phyloP scores from a whole-genome alignment of 2,113 vertebrate species.

The Leptobrachium ailaonicum region DNA sequence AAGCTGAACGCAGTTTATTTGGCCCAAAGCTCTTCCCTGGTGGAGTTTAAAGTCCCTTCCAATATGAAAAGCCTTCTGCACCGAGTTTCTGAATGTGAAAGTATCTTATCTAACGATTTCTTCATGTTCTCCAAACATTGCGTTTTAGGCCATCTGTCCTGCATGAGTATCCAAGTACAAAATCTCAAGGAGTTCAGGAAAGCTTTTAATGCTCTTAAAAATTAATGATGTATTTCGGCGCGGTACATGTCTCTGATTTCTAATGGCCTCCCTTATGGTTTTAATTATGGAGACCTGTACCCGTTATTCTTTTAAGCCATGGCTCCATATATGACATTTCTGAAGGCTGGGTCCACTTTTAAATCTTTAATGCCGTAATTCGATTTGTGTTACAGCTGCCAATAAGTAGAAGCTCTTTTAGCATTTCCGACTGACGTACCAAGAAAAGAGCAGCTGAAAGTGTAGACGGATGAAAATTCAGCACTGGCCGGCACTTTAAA shows the following conservation, averaged over 20 bases:
- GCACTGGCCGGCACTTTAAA: background rate
- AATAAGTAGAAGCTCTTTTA: conserved; percentile 1
- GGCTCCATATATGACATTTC: conserved; percentile 4
- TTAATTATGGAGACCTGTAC: conserved; percentile 27
- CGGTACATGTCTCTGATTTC: conserved; percentile 11
- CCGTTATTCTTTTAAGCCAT: conserved; percentile 6
- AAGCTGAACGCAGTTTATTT: too few species aligned
- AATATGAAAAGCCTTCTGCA: too few species aligned
- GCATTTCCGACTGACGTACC: background rate
- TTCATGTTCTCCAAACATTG: background rate
- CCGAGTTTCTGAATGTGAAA: too few species aligned
- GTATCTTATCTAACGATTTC: background rate
- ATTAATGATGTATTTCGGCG: conserved; percentile 22
- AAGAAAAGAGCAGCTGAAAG: background rate
- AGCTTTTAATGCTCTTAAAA: conserved; percentile 30
- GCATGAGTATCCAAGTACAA: conserved; percentile 12
- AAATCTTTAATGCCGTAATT: conserved; percentile 33
- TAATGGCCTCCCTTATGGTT: conserved; percentile 26
- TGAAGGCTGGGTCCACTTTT: background rate
- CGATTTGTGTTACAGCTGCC: background rate
- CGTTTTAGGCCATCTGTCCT: conserved; percentile 28
- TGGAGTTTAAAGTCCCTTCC: too few species aligned
- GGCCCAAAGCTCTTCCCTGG: too few species aligned
- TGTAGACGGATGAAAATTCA: background rate
- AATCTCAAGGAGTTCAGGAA: conserved; percentile 9